Conservation (phyloP, 2,888 invertebrate genomes). For the Agrotis clavis region DNA sequence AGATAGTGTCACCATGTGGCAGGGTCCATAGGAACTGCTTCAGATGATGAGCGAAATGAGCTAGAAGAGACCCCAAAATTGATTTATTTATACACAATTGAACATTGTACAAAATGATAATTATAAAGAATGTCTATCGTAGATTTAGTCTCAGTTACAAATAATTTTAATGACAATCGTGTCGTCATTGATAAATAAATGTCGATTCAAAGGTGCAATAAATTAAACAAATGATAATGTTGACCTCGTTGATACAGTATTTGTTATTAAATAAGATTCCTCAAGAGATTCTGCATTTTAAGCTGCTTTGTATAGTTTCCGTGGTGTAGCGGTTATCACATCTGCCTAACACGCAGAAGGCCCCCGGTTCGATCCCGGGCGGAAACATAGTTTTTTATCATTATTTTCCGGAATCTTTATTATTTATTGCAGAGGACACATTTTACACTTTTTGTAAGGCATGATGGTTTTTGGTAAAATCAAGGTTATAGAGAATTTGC, state of each 20-base stretch:
- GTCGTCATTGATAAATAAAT: not conserved
- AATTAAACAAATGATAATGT: conserved; percentile 21
- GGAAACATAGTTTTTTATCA: conserved; percentile 91
- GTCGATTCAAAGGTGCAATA: conserved; percentile 20
- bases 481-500: not conserved
- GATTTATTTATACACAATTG: too few species aligned
- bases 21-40: not conserved
- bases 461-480: not conserved
- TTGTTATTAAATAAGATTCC: not conserved
- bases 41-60: not conserved
- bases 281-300: conserved; percentile 1
- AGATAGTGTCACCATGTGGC: conserved; percentile 16
- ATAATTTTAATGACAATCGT: not conserved
- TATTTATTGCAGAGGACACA: too few species aligned
- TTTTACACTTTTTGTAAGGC: not conserved
- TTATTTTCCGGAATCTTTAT: too few species aligned
- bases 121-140: too few species aligned
- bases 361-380: conserved; percentile 97
- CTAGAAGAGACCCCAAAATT: not conserved
- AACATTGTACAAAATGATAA: too few species aligned
- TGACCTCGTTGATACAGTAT: not conserved
- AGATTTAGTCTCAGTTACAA: too few species aligned
- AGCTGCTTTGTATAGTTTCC: conserved; percentile 87
- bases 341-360: conserved; percentile 98
- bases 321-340: conserved; percentile 98